phyloP scores from a whole-genome alignment of 1,140 invertebrate genomes.

The Bombus ignitus region DNA sequence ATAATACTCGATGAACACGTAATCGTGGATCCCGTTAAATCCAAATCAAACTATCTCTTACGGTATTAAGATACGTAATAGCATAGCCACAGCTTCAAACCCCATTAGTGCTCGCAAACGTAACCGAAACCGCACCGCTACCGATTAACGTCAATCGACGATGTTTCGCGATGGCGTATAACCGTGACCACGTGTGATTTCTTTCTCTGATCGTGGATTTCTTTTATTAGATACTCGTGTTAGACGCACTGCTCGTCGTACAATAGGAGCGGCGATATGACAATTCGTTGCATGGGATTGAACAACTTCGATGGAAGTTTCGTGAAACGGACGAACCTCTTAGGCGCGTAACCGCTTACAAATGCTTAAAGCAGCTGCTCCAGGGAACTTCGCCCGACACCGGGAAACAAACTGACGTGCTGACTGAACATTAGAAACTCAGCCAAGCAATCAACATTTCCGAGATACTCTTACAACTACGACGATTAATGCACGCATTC shows the following conservation, averaged over 20 bases:
- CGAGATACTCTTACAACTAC: slow-evolving; percentile 67
- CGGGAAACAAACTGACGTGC: slow-evolving; percentile 63
- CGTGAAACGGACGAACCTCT: slow-evolving; percentile 3
- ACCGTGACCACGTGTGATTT: neutral
- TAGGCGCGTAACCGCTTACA: slow-evolving; percentile 25
- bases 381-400: slow-evolving; percentile 50
- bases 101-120: neutral
- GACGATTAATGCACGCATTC: slow-evolving; percentile 61
- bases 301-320: slow-evolving; percentile 43
- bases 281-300: slow-evolving; percentile 28
- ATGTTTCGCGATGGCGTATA: too few relatives aligned
- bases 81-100: neutral
- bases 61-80: slow-evolving; percentile 13
- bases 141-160: neutral
- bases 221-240: too few relatives aligned
- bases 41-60: neutral
- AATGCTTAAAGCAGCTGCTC: slow-evolving; percentile 50
- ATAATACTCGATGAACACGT: neutral
- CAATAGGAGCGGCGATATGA: neutral
- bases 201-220: neutral
- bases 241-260: too few relatives aligned
- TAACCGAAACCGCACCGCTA: neutral
- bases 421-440: slow-evolving; percentile 67
- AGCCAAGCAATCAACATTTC: slow-evolving; percentile 68
- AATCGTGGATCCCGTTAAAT: neutral